Evolutionary conservation across 92 coral and sea anemone genomes (phyloP).

Genomic region (Anthopleura xanthogrammica): DNA sequence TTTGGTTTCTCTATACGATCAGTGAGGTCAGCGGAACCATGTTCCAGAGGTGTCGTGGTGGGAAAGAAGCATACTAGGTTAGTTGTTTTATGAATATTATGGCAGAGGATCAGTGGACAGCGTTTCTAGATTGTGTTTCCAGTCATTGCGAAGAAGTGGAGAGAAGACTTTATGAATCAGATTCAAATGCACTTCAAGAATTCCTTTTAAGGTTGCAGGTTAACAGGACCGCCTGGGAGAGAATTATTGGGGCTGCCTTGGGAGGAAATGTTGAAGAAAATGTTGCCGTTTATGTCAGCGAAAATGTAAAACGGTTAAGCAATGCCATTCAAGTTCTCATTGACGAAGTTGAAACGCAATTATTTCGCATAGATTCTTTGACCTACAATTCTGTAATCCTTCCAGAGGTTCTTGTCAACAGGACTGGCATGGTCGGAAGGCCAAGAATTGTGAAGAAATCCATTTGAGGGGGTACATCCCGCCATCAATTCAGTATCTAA

Average conservation of each 20-base stretch:
- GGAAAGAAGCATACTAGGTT: too few relatives aligned
- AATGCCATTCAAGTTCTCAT: slow-evolving; percentile 21
- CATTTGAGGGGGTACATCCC: too few relatives aligned
- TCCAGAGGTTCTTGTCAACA: slow-evolving; percentile 21
- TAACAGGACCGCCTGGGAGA: slow-evolving; percentile 32
- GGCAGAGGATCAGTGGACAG: neutral
- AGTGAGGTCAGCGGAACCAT: too few relatives aligned
- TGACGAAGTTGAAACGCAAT: slow-evolving; percentile 30
- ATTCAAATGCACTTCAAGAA: slow-evolving; percentile 21
- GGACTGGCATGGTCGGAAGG: slow-evolving; percentile 33
- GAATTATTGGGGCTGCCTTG: slow-evolving; percentile 26
- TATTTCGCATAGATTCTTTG: slow-evolving; percentile 6
- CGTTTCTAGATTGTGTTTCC: slow-evolving; percentile 18
- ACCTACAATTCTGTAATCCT: slow-evolving; percentile 10
- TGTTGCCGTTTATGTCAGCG: slow-evolving; percentile 14
- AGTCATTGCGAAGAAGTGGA: slow-evolving; percentile 25
- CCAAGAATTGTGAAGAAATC: slow-evolving; percentile 19
- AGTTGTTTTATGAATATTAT: neutral
- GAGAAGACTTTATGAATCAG: slow-evolving; percentile 7
- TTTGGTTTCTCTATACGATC: too few relatives aligned
- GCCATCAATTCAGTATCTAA: too few relatives aligned
- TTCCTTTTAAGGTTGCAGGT: slow-evolving; percentile 28
- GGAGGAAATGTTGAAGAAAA: slow-evolving; percentile 18
- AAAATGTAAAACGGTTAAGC: slow-evolving; percentile 29
- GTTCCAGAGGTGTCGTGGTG: too few relatives aligned